Evolutionary conservation across 2,797 vertebrate genomes (phyloP), one percentile per base, ranked within the genome.

Genomic region (Ispidina lecontei): DNA sequence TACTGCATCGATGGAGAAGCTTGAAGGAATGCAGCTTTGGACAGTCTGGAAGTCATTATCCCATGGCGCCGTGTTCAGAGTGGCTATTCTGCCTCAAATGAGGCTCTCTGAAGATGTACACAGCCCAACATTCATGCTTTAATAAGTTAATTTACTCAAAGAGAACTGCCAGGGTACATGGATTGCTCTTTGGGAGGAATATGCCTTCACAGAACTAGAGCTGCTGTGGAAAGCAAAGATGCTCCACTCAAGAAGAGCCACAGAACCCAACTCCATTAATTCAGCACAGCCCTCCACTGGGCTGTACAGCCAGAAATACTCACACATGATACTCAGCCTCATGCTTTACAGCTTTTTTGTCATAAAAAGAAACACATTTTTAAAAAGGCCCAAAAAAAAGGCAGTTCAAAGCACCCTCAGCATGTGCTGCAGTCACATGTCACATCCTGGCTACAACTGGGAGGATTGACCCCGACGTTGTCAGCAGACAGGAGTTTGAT

Each of bases 11-110:
- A 59, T 62, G 26, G 74, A 93, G 92, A 84, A 90, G 41, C 65
- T 92, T 72, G 74, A 95, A 94, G 91, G 64, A 93, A 94, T 87
- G 64, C 71, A 87, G 87, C 35, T 90, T 73, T 89, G 89, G 86
- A 89, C 59, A 81, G 84, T 65, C 94, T 96, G 94, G 88, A 92
- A 94, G 52, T 83, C 94, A 75, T 95, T 94, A 92, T 54, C 46
- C n/a, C 35, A 33, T n/a, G 70, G 67, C 11, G 10, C 70, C 12
- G 37, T 63, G 67, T 90, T 88, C 23, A 33, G 60, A 76, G 60
- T 23, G 90, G 74, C 71, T 95, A 10, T 77, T 81, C 68, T 84
- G 71, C 52, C 60, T 77, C 35, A 58, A 63, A 89, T 55, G 29
- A 69, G n/a, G 51, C 65, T 49, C 73, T 86, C 68, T 56, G 68